Base-by-base conservation (phyloP, 2,888 invertebrate genomes). In the Spisula subtruncata region DNA sequence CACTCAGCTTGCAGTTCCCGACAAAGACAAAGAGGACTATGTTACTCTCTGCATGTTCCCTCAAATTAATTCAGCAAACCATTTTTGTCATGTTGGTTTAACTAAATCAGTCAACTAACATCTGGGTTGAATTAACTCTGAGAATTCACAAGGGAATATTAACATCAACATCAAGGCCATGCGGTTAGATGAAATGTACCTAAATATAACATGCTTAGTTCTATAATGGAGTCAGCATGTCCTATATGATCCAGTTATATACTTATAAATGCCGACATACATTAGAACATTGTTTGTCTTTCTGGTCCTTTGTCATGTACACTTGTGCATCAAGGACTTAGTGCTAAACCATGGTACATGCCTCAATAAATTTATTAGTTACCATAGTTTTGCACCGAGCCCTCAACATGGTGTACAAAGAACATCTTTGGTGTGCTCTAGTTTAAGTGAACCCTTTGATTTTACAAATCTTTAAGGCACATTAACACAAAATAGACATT, bases 51-150 rank as follows among this genome's bases (percentile, higher is more conserved):
- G 48, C 81, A 46, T 51, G 51, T 35, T 75, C 6, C 29, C 60
- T 18, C 83, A 83, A 54, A 51, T 56, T 51, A 80, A 56, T 80
- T 41, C 29, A 20, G 8, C 54, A 80, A 79, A 29, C 46, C 25
- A 71, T 32, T 71, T 83, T 71, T 87, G 87, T 87, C 87, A 87
- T 71, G 87, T 83, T 83, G 83, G 79, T 80, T 83, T 87, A 83
- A 87, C 83, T 46, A 35, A 56, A 46, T 41, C 80, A 66, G 29
- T 46, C 35, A 16, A 41, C 25, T 66, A n/a, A 51, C 87, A 87
- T 87, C 83, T 87, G 87, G 83, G 35, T 41, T 56, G 41, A 79
- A 41, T 87, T 87, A 83, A 83, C 83, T 83, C 25, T 18, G 75
- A 66, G 60, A 66, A 66, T 66, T 66, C 60, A 66, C 60, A 25